These are phyloP conservation scores for Diachasmimorpha longicaudata DNA, from an alignment of 1,140 invertebrate genomes.

Conservation along the genomic window DNA sequence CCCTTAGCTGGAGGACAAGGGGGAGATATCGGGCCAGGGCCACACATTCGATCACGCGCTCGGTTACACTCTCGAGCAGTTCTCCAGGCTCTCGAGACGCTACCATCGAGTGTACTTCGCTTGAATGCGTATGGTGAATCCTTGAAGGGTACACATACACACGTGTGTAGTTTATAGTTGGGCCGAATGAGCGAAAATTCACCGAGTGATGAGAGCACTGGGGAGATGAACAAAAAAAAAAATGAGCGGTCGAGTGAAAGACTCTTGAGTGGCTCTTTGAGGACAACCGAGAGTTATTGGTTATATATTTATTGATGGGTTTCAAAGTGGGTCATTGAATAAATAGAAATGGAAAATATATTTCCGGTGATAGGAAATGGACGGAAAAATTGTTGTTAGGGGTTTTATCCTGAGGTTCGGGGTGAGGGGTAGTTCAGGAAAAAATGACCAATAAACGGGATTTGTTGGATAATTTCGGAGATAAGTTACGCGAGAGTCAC, in stretches of 20 bases:
- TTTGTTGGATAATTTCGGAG: too few species aligned
- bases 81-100: not conserved
- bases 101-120: not conserved
- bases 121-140: constrained; percentile 3
- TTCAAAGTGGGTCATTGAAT: not conserved
- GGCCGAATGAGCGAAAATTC: not conserved
- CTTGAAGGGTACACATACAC: not conserved
- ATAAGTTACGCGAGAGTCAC: too few species aligned
- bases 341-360: not conserved
- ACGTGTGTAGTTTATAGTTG: not conserved
- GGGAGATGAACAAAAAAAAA: not conserved
- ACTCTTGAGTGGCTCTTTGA: not conserved
- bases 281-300: not conserved
- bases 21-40: not conserved
- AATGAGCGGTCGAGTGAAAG: not conserved
- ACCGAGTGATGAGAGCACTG: not conserved
- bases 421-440: too few species aligned
- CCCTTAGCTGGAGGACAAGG: not conserved
- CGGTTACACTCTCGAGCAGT: constrained; percentile 39
- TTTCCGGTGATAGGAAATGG: not conserved
- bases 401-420: too few species aligned
- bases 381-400: not conserved
- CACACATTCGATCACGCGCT: constrained; percentile 38
- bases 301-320: constrained; percentile 2
- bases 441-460: too few species aligned